Conservation (phyloP, 2,888 invertebrate genomes). For the Diloba caeruleocephala region DNA sequence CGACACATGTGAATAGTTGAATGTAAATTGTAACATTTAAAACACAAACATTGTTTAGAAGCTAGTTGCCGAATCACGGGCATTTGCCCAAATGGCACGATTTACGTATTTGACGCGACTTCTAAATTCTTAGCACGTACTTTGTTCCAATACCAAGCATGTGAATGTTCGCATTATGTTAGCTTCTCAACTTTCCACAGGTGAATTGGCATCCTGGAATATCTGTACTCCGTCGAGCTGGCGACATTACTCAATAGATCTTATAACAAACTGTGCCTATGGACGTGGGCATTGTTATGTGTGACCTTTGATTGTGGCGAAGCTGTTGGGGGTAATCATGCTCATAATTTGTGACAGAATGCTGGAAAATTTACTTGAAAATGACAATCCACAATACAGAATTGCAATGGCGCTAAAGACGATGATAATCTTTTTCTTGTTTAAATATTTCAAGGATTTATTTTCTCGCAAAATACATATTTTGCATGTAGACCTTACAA, state of each 20-base stretch:
- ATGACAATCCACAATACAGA: background rate
- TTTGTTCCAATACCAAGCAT: slow-evolving; percentile 22
- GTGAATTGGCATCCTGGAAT: slow-evolving; percentile 17
- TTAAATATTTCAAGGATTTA: slow-evolving; percentile 8
- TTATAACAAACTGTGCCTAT: too few species aligned
- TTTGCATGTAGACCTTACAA: slow-evolving; percentile 24
- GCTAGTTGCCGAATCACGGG: slow-evolving; percentile 50
- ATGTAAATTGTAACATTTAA: slow-evolving; percentile 49
- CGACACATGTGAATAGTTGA: slow-evolving; percentile 48
- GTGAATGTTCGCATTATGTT: slow-evolving; percentile 21
- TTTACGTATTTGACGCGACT: slow-evolving; percentile 31
- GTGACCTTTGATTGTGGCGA: slow-evolving; percentile 28
- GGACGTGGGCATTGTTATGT: slow-evolving; percentile 4
- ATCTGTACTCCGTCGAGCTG: too few species aligned
- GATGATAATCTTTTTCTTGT: too few species aligned
- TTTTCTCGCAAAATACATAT: slow-evolving; percentile 16
- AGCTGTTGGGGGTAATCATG: slow-evolving; percentile 29
- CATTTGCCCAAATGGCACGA: slow-evolving; percentile 48
- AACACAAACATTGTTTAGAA: slow-evolving; percentile 48
- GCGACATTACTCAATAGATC: too few species aligned
- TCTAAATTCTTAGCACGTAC: slow-evolving; percentile 44
- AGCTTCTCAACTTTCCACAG: slow-evolving; percentile 17
- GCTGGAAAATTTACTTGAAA: slow-evolving; percentile 14
- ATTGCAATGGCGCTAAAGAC: background rate
- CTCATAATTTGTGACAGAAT: slow-evolving; percentile 29